Base-by-base conservation (phyloP, 1,140 invertebrate species). In the Atta cephalotes region DNA sequence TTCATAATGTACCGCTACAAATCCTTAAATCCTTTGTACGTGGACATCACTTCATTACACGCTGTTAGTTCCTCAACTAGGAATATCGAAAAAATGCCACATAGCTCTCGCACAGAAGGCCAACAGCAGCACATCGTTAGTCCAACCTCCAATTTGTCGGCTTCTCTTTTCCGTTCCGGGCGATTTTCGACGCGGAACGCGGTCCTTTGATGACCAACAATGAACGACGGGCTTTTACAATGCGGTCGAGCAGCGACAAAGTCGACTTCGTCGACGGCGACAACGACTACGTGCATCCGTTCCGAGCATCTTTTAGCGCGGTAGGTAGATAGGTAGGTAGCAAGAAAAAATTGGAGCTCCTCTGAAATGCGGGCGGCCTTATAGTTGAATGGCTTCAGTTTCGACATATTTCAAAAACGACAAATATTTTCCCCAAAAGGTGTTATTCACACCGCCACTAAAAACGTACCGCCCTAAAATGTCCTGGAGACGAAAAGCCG, bases 81-180 rank as follows among this genome's bases (percentile, higher is more conserved):
- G 6, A 58, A 81, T 81, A 81, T 81, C 31, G 21, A 71, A 60
- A 81, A 81, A 81, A 58, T 58, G 5, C 66, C 16, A 14, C 51
- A 25, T 45, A 58, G 28, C 77, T 79, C 10, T 51, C n/a, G 10
- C 45, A 63, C 4, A 63, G 71, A 6, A 72, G 45, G 35, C 53
- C 51, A 65, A 66, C 39, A 60, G 79, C 65, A 49, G 71, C 51
- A 76, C 45, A 58, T 78, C 60, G 45, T 65, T 78, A 39, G 39
- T 9, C 35, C 35, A 14, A 53, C 28, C 53, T 87, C 53, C 85
- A 89, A 90, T 90, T 90, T 90, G 87, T 60, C 31, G 77, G 45
- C 51, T 66, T 81, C 58, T 56, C 70, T 81, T 82, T 86, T 28
- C 66, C 14, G 62, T 78, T 86, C 53, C 58, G 18, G 16, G 12